Percentiles rank a stretch among this genome's conserved stretches.
Evolutionary conservation across 1,140 invertebrate genomes (phyloP).

Genomic region (Aphelenchoides fujianensis): DNA sequence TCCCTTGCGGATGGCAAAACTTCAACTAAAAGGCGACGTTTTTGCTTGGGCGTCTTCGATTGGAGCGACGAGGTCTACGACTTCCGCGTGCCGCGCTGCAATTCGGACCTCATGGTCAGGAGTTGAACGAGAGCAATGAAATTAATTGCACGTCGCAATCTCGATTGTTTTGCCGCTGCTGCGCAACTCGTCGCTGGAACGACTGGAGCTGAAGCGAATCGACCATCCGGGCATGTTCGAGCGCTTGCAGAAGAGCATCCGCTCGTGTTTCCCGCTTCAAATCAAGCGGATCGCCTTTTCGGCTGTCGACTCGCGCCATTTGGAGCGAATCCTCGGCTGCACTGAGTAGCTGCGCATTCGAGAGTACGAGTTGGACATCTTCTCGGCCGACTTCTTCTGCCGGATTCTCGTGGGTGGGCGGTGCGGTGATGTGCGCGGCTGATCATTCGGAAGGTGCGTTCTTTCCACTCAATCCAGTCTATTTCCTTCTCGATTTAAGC

Average conservation of each 20-base stretch:
- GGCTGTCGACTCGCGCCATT: background rate
- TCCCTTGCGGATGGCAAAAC: background rate
- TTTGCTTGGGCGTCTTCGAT: constrained; percentile 18
- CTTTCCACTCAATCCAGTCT: background rate
- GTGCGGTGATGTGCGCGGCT: constrained; percentile 6
- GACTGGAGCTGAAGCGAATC: constrained; percentile 7
- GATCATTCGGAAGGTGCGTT: background rate
- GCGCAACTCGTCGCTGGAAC: background rate
- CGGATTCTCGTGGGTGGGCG: background rate
- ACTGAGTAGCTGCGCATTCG: constrained; percentile 1
- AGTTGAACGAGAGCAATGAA: too few species aligned
- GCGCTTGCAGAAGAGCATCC: constrained; percentile 13
- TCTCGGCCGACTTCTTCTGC: background rate
- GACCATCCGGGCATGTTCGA: constrained; percentile 6
- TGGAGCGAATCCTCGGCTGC: background rate
- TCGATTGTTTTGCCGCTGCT: constrained; percentile 11
- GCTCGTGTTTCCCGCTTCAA: constrained; percentile 4
- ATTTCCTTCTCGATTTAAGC: background rate
- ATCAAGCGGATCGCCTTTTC: constrained; percentile 2
- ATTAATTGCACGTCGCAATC: background rate
- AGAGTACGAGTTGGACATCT: constrained; percentile 9
- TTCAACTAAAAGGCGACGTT: constrained; percentile 6
- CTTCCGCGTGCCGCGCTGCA: constrained; percentile 15
- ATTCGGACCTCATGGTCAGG: constrained; percentile 4
- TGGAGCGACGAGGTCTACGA: background rate